These are phyloP conservation scores for Anolis sagrei DNA, from an alignment of 2,113 vertebrate species.

Conservation along the genomic window DNA sequence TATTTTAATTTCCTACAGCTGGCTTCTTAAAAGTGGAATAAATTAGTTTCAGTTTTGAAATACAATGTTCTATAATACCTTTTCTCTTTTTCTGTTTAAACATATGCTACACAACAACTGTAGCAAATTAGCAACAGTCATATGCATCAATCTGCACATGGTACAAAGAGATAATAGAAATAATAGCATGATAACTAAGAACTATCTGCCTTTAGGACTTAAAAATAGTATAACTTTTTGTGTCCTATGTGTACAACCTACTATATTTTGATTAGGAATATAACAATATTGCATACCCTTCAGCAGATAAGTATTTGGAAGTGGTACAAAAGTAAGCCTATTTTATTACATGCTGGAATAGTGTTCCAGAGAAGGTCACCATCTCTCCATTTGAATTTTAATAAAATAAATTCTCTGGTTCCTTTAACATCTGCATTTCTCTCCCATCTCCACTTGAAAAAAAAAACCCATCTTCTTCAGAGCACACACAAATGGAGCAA, in stretches of 20 bases:
- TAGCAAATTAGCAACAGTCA: conserved; percentile 35
- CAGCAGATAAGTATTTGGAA: conserved; percentile 16
- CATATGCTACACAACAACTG: too few relatives aligned
- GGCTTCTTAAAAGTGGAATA: neutral
- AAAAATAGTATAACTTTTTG: conserved; percentile 64
- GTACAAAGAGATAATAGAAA: conserved; percentile 59
- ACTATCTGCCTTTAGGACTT: conserved; percentile 66
- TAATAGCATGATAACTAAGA: conserved; percentile 69
- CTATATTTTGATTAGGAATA: conserved; percentile 55
- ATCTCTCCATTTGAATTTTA: conserved; percentile 49
- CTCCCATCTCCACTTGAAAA: conserved; percentile 7
- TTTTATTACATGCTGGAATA: conserved; percentile 40
- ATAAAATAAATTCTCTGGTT: conserved; percentile 51
- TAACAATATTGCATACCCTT: conserved; percentile 31
- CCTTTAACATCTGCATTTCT: conserved; percentile 22
- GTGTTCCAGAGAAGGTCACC: conserved; percentile 15
- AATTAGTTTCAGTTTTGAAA: conserved; percentile 52
- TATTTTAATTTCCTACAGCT: too few relatives aligned
- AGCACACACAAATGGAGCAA: conserved; percentile 17
- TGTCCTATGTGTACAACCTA: conserved; percentile 31
- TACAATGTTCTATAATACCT: conserved; percentile 43
- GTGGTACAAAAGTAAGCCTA: conserved; percentile 45
- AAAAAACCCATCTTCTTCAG: neutral
- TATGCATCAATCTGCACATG: conserved; percentile 66
- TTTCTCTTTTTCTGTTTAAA: conserved; percentile 13